Percentiles rank a stretch among this genome's conserved stretches.
Evolutionary conservation across 2,888 invertebrate genomes (phyloP).

Genomic region (Agrochola lychnidis): DNA sequence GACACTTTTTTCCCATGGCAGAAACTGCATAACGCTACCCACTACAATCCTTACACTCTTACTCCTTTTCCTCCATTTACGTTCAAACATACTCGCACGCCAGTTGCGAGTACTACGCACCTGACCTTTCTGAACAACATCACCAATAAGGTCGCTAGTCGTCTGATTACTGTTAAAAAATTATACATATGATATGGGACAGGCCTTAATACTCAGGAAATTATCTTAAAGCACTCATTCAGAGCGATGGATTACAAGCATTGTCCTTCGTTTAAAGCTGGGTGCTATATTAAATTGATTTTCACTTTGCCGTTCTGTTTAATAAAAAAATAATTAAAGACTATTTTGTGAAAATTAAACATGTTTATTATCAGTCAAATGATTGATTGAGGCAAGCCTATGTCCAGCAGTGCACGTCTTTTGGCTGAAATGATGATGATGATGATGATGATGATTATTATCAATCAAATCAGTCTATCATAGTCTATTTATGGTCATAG

Average conservation of each 20-base stretch:
- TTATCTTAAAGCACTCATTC: constrained; percentile 77
- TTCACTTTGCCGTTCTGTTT: constrained; percentile 13
- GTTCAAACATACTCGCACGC: no score
- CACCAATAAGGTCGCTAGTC: no score
- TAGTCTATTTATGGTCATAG: neutral
- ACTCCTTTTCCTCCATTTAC: no score
- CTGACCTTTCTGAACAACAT: no score
- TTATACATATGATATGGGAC: no score
- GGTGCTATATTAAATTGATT: constrained; percentile 72
- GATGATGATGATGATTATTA: neutral
- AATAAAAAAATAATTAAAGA: constrained; percentile 20
- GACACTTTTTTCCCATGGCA: neutral
- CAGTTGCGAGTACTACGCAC: no score
- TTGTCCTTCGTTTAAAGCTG: constrained; percentile 79
- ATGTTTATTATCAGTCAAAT: constrained; percentile 7
- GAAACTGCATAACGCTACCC: no score
- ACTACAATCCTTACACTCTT: no score
- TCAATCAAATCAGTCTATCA: neutral
- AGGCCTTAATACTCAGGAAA: no score
- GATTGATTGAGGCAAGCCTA: no score
- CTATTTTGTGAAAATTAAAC: constrained; percentile 38
- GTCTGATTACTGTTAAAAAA: neutral
- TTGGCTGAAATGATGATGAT: neutral
- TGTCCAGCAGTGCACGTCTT: no score
- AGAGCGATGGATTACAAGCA: constrained; percentile 78